Percentiles rank a stretch among this genome's conserved stretches.
Evolutionary conservation across 2,797 vertebrate species (phyloP).

Genomic region (Scolopax bukidnonensis): DNA sequence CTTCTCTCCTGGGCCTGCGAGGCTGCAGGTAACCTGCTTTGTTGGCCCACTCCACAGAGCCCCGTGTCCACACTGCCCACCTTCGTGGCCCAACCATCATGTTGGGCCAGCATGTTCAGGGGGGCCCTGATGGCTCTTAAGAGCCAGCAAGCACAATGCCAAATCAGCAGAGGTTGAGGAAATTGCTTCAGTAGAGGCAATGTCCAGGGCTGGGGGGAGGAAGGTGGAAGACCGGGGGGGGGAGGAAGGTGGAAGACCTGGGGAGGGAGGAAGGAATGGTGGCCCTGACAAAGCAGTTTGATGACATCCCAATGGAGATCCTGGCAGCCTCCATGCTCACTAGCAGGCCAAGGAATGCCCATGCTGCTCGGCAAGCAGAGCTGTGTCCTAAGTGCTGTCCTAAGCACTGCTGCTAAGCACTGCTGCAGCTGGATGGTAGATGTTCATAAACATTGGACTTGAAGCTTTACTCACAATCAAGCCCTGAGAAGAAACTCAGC

Average conservation of each 20-base stretch:
- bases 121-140: neutral
- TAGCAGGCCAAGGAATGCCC: neutral
- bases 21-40: neutral
- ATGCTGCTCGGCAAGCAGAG: neutral
- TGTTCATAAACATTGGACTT: neutral
- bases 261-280: neutral
- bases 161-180: neutral
- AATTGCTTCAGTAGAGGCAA: neutral
- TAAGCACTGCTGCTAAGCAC: neutral
- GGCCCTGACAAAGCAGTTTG: rapidly evolving
- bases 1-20: neutral
- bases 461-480: neutral
- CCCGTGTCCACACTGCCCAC: rapidly evolving
- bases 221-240: too few species aligned
- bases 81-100: rapidly evolving
- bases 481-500: neutral
- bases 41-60: neutral
- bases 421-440: neutral
- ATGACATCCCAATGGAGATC: neutral
- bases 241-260: neutral
- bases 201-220: neutral
- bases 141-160: neutral
- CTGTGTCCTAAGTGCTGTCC: neutral
- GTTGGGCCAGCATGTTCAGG: neutral
- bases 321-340: neutral